Percentiles rank a stretch among this genome's conserved stretches.
Conservation (phyloP, 2,888 invertebrate species). For the Osmoderma eremita region DNA sequence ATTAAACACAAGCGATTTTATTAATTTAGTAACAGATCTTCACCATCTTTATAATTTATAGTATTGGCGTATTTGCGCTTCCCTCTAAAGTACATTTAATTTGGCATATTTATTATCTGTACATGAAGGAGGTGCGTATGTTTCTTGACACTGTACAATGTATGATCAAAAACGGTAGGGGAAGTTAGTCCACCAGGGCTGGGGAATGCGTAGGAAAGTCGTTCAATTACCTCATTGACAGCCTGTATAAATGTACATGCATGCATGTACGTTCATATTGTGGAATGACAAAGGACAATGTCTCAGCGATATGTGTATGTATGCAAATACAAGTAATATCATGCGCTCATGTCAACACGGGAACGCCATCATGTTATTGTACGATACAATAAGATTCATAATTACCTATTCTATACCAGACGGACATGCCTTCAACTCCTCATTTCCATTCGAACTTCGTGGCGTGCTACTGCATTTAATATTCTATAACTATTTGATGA, state of each 20-base stretch:
- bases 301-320: constrained; percentile 21
- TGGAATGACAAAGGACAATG: constrained; percentile 37
- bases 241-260: constrained; percentile 2
- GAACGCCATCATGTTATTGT: constrained; percentile 29
- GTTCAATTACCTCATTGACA: no score
- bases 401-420: constrained; percentile 29
- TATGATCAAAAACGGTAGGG: no score
- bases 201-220: no score
- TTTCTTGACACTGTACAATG: no score
- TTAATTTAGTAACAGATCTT: no score
- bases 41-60: no score
- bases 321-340: constrained; percentile 10
- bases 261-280: neutral
- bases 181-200: no score
- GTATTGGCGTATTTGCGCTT: no score
- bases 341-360: constrained; percentile 31
- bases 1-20: no score
- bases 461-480: neutral
- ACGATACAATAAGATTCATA: constrained; percentile 26
- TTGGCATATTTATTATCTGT: no score
- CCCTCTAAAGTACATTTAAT: no score
- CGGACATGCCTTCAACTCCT: constrained; percentile 9
- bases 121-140: no score
- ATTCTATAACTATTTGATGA: neutral
- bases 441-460: constrained; percentile 16